A percentile compares a stretch with the other conserved stretches of the same genome.
phyloP scores from a whole-genome alignment of 1,140 invertebrate genomes.

The Drosophila tani region DNA sequence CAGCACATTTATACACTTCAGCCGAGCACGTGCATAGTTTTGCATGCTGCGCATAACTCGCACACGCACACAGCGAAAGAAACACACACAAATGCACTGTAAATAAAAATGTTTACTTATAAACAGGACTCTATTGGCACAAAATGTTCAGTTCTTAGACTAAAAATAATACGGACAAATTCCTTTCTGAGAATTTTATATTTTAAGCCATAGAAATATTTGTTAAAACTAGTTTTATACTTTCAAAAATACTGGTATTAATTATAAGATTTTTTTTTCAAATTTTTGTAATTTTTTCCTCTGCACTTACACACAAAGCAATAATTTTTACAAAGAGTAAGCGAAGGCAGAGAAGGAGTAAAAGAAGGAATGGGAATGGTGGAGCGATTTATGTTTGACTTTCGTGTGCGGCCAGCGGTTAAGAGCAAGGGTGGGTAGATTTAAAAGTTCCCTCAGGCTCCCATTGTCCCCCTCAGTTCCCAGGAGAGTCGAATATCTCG shows the following conservation, averaged over 20 bases:
- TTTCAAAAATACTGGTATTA: too few relatives aligned
- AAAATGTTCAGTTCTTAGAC: too few relatives aligned
- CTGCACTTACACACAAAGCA: conserved; percentile 35
- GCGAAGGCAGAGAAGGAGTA: conserved; percentile 5
- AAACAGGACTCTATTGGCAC: too few relatives aligned
- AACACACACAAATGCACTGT: conserved; percentile 39
- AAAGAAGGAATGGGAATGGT: conserved; percentile 27
- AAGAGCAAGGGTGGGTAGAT: conserved; percentile 46
- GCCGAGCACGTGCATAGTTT: conserved; percentile 77
- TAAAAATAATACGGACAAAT: too few relatives aligned
- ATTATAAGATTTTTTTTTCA: too few relatives aligned
- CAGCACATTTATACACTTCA: conserved; percentile 81
- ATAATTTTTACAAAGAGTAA: conserved; percentile 71
- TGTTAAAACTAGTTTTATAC: too few relatives aligned
- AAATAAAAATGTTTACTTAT: background rate
- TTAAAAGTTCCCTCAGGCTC: conserved; percentile 55
- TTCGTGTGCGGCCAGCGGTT: conserved; percentile 75
- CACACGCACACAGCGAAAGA: conserved; percentile 25
- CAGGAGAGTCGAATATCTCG: conserved; percentile 42
- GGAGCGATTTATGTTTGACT: conserved; percentile 81
- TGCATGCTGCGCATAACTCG: conserved; percentile 81
- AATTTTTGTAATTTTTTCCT: too few relatives aligned
- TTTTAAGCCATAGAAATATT: too few relatives aligned
- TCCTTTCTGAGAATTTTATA: too few relatives aligned
- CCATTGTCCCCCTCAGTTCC: conserved; percentile 12